phyloP scores from a whole-genome alignment of 2,888 invertebrate species.

The Spicauda simplicius region DNA sequence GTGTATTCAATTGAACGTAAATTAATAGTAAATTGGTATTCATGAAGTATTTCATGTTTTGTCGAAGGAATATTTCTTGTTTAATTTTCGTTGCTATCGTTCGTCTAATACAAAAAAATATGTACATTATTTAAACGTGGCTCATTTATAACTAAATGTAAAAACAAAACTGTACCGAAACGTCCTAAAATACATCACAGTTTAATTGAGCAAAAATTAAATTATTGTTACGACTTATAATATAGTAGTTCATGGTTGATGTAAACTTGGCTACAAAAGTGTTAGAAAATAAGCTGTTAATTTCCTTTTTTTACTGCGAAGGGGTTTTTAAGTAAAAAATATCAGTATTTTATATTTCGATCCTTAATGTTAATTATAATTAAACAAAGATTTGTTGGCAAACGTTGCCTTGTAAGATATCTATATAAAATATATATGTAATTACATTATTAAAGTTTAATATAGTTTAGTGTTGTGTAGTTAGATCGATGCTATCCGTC shows the following conservation, averaged over 20 bases:
- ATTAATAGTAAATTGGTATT: no score
- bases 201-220: no score
- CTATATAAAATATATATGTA: constrained; percentile 30
- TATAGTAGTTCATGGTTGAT: no score
- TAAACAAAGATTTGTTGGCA: constrained; percentile 28
- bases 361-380: constrained; percentile 12
- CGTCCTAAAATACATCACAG: no score
- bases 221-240: no score
- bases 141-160: neutral
- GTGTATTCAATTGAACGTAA: neutral
- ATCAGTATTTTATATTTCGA: constrained; percentile 26
- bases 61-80: neutral
- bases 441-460: constrained; percentile 19
- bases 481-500: constrained; percentile 64
- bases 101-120: neutral
- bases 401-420: constrained; percentile 35
- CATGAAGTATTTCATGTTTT: neutral
- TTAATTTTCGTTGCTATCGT: neutral
- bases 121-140: neutral
- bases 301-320: neutral
- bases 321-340: constrained; percentile 15
- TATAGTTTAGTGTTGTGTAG: constrained; percentile 44
- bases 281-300: neutral
- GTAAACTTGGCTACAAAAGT: no score
- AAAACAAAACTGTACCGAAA: no score